These are phyloP conservation scores for Plebejus melissa DNA, from an alignment of 2,888 invertebrate species.

Conservation along the genomic window DNA sequence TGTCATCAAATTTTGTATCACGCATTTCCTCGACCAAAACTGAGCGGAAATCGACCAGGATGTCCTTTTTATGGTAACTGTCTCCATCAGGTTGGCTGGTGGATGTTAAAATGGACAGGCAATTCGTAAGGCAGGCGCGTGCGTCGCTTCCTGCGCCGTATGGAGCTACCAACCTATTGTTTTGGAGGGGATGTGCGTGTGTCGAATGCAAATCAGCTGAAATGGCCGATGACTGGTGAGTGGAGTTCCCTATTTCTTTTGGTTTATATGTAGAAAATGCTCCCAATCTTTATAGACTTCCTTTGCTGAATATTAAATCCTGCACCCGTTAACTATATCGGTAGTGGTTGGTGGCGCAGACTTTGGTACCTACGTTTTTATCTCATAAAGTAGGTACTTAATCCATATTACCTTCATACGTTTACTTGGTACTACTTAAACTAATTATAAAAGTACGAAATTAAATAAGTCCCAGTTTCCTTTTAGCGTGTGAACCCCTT, in stretches of 20 bases:
- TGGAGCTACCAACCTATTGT: constrained; percentile 74
- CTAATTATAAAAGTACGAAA: neutral
- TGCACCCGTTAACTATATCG: neutral
- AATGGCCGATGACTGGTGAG: constrained; percentile 37
- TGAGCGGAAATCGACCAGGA: constrained; percentile 68
- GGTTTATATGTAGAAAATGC: neutral
- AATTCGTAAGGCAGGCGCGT: constrained; percentile 70
- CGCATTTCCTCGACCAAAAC: constrained; percentile 51
- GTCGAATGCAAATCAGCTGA: constrained; percentile 55
- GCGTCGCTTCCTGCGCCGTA: constrained; percentile 72
- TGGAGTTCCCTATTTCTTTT: constrained; percentile 37
- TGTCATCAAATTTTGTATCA: constrained; percentile 45
- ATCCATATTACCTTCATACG: too few relatives aligned
- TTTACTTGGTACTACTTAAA: neutral
- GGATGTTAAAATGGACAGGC: constrained; percentile 39
- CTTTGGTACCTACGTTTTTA: too few relatives aligned
- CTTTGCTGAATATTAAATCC: neutral
- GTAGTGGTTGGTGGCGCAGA: neutral
- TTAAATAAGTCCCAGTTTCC: neutral
- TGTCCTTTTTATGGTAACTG: constrained; percentile 69
- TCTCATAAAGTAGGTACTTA: too few relatives aligned
- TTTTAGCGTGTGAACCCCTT: neutral
- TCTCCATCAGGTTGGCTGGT: constrained; percentile 54
- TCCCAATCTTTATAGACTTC: neutral
- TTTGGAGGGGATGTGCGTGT: constrained; percentile 69